Conservation (phyloP, 2,113 vertebrate species). For the Urocolius indicus region DNA sequence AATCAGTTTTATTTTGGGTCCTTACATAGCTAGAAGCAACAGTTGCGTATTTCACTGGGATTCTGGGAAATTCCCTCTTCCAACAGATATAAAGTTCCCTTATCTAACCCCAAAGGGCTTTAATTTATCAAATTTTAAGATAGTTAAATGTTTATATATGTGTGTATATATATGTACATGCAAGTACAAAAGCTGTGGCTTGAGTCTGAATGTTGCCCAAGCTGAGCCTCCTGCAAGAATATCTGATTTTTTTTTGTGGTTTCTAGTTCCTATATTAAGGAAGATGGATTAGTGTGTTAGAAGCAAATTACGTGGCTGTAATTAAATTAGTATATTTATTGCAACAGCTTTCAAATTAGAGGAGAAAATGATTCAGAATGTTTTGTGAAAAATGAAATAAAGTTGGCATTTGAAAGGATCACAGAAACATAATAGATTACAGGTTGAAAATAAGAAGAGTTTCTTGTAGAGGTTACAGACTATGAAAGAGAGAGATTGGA, state of each 20-base stretch:
- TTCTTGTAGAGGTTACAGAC: not conserved
- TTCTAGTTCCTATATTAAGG: not conserved
- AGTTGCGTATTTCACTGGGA: not conserved
- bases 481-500: not conserved
- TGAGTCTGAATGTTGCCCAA: not conserved
- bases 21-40: conserved; percentile 47
- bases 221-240: not conserved
- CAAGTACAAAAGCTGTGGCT: conserved; percentile 25
- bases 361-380: not conserved
- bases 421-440: not conserved
- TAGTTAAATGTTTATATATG: conserved; percentile 42
- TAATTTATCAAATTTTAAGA: conserved; percentile 38
- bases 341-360: not conserved
- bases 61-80: conserved; percentile 51
- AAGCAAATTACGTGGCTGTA: not conserved
- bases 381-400: not conserved
- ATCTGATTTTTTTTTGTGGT: conserved; percentile 8
- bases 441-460: not conserved
- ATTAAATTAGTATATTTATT: not conserved
- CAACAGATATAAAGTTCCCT: conserved; percentile 46
- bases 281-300: not conserved
- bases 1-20: conserved; percentile 36
- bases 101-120: conserved; percentile 53
- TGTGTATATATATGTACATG: not conserved
- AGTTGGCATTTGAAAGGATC: not conserved